These are phyloP conservation scores for Esperia sulphurella DNA, from an alignment of 2,888 invertebrate species.

Conservation along the genomic window DNA sequence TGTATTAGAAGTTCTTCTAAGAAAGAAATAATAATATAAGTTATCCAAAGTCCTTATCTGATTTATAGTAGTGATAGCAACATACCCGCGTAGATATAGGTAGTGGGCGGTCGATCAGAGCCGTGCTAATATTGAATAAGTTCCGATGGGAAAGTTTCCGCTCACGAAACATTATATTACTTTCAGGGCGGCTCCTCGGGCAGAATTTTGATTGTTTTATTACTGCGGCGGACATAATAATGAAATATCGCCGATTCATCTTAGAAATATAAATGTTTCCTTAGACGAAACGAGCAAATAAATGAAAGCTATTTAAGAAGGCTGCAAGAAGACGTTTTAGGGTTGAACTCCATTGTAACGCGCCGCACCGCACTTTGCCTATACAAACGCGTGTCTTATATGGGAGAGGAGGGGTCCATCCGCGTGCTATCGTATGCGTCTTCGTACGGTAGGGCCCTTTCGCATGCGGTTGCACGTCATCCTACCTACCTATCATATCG, in stretches of 20 bases:
- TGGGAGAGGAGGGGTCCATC: no score
- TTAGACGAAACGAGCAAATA: background rate
- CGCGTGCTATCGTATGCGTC: no score
- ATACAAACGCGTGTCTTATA: no score
- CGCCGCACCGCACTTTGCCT: no score
- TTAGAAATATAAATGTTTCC: background rate
- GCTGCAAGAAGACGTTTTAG: no score
- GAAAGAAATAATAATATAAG: no score
- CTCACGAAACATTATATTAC: conserved; percentile 70
- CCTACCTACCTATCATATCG: no score
- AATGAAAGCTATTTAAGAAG: background rate
- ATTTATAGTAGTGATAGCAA: conserved; percentile 42
- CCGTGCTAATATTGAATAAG: conserved; percentile 71
- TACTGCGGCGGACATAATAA: conserved; percentile 25
- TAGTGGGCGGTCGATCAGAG: conserved; percentile 32
- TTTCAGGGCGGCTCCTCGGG: conserved; percentile 46
- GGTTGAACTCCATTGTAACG: no score
- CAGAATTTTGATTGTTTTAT: conserved; percentile 70
- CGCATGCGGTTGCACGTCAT: no score
- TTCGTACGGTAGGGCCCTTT: no score
- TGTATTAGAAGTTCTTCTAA: no score
- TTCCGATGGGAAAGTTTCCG: conserved; percentile 64
- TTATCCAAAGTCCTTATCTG: conserved; percentile 5
- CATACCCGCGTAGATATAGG: conserved; percentile 21
- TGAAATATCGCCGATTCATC: conserved; percentile 1